Conservation (phyloP, 2,888 invertebrate species). For the Morinoia aosen region DNA sequence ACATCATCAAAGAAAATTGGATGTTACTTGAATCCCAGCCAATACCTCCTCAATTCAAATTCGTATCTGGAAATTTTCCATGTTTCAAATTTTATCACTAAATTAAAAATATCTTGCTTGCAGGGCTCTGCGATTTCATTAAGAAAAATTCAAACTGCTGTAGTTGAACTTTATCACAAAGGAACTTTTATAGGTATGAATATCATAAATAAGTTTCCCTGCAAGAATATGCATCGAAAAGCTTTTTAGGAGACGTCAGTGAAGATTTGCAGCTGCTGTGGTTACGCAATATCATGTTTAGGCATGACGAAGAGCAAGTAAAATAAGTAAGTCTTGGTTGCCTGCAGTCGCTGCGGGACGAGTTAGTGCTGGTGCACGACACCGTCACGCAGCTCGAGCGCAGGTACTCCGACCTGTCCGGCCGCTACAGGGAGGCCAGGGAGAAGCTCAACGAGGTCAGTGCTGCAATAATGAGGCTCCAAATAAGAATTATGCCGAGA, state of each 20-base stretch:
- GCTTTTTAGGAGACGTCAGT: neutral
- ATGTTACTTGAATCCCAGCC: too few relatives aligned
- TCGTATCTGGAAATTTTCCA: too few relatives aligned
- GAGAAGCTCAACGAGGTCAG: conserved; percentile 62
- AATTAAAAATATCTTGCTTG: too few relatives aligned
- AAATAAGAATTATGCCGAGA: neutral
- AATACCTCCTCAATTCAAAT: too few relatives aligned
- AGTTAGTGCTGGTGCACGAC: conserved; percentile 60
- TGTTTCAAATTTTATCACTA: too few relatives aligned
- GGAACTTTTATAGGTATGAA: too few relatives aligned
- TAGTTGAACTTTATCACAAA: too few relatives aligned
- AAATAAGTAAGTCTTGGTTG: neutral
- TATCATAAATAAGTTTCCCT: neutral
- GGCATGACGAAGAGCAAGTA: neutral
- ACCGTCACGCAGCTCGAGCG: conserved; percentile 64
- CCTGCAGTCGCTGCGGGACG: conserved; percentile 63
- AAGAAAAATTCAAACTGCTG: too few relatives aligned
- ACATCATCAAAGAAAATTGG: too few relatives aligned
- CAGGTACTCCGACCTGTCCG: conserved; percentile 64
- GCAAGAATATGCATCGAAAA: neutral
- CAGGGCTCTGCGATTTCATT: too few relatives aligned
- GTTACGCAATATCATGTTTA: neutral
- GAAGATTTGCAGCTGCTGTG: neutral
- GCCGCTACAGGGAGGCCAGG: conserved; percentile 59
- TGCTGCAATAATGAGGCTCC: neutral